These are phyloP conservation scores for Riparia riparia DNA, from an alignment of 2,113 vertebrate species.

Conservation along the genomic window DNA sequence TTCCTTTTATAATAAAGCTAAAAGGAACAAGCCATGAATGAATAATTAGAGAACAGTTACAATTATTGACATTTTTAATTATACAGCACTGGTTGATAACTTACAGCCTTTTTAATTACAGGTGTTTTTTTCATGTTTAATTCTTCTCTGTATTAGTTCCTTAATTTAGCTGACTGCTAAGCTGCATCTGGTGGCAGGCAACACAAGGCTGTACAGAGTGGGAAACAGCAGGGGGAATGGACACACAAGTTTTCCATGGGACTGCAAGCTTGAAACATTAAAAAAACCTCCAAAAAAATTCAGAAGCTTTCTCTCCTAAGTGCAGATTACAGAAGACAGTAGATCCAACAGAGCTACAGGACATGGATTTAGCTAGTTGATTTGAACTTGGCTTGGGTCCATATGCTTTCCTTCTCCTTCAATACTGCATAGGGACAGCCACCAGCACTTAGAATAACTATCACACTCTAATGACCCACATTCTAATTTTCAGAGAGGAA, in stretches of 20 bases:
- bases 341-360: not conserved
- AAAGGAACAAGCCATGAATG: not conserved
- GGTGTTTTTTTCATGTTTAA: not conserved
- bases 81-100: not conserved
- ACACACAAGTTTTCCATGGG: not conserved
- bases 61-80: not conserved
- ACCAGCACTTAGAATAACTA: not conserved
- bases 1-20: not conserved
- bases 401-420: not conserved
- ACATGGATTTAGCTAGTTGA: not conserved
- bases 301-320: not conserved
- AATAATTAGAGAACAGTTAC: not conserved
- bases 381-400: not conserved
- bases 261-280: not conserved
- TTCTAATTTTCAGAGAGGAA: not conserved
- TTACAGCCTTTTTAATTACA: constrained; percentile 3
- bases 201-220: not conserved
- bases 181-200: not conserved
- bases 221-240: not conserved
- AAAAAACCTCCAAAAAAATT: not conserved
- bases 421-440: not conserved
- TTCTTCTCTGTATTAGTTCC: not conserved
- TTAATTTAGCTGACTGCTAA: not conserved
- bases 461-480: not conserved
- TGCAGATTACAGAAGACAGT: not conserved